Evolutionary conservation across 2,888 invertebrate species (phyloP), one percentile per base, ranked within the genome.

Genomic region (Chesias legatella): DNA sequence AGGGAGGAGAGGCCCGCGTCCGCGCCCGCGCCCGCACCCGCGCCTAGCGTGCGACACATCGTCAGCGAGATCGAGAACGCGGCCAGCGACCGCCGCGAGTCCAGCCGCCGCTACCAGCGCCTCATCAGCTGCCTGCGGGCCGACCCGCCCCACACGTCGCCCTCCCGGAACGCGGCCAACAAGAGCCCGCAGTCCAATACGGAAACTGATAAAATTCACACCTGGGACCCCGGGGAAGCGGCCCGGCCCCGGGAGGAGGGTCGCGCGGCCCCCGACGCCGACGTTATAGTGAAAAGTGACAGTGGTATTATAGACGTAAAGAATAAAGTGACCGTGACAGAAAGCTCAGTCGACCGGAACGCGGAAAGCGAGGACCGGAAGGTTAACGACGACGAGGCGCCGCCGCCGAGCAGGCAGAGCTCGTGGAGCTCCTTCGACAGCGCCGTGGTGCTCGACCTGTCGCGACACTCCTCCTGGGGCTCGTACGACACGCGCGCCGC

Each of bases 401-500:
- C 76, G 62, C 72, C 83, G 58, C 70, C 84, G 53, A 78, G 85
- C 53, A 81, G 94, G 21, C 94, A 94, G 73, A 93, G 92, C 74
- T 94, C 94, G 32, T 94, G 94, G 93, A 92, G 92, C 67, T 92
- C 92, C 21, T 92, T 92, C 70, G 94, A 94, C 75, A 94, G 94
- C 69, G 94, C 94, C 13, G 93, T 94, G 22, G 92, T 91, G 30
- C 83, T 92, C 47, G 93, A 93, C 56, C 90, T 92, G 20, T 93
- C 94, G 42, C 90, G 95, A 6, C 94, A 94, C 69, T 93, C 94
- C 53, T 94, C 95, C 25, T 95, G 95, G 94, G 94, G 94, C 43
- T 93, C 94, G n/a, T 92, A 91, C 33, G 94, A 94, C 66, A 90
- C 90, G 34, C 86, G 92, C 26, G 92, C 54, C 31, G 54, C 57